Evolutionary conservation across 1,140 invertebrate genomes (phyloP).

Genomic region (Ceratosolen fusciceps): DNA sequence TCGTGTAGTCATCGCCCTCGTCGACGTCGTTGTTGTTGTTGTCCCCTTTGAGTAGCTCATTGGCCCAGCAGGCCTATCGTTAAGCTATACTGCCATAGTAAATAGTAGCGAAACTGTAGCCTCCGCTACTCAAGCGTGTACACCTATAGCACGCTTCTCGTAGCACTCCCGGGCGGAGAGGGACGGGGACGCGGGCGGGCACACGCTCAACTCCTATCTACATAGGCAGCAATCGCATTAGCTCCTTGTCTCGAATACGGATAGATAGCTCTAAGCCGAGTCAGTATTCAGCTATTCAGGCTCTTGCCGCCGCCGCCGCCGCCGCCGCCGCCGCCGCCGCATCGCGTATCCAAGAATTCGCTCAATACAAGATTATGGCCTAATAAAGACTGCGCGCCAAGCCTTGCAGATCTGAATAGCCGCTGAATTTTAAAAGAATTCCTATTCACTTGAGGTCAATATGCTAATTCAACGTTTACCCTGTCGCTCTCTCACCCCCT

Average conservation of each 20-base stretch:
- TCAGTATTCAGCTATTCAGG: not conserved
- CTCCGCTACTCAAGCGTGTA: not conserved
- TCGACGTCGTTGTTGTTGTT: not conserved
- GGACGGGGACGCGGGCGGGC: no score
- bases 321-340: no score
- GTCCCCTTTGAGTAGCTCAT: slow-evolving; percentile 40
- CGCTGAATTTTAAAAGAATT: no score
- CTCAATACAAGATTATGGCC: not conserved
- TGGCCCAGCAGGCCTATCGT: slow-evolving; percentile 33
- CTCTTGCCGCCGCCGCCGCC: no score
- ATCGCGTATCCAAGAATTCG: not conserved
- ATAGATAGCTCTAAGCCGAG: slow-evolving; percentile 17
- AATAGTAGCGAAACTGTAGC: not conserved
- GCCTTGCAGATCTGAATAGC: not conserved
- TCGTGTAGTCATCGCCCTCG: not conserved
- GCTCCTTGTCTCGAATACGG: slow-evolving; percentile 2
- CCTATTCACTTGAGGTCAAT: no score
- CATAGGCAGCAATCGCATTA: slow-evolving; percentile 38
- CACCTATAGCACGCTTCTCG: slow-evolving; percentile 4
- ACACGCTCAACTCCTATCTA: not conserved
- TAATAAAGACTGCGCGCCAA: not conserved
- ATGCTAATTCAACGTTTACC: no score
- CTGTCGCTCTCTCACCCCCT: no score
- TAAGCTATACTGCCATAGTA: slow-evolving; percentile 6
- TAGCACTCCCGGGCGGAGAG: no score